These are phyloP conservation scores for Cataglyphis albicans DNA, from an alignment of 2,888 invertebrate species.

Conservation along the genomic window DNA sequence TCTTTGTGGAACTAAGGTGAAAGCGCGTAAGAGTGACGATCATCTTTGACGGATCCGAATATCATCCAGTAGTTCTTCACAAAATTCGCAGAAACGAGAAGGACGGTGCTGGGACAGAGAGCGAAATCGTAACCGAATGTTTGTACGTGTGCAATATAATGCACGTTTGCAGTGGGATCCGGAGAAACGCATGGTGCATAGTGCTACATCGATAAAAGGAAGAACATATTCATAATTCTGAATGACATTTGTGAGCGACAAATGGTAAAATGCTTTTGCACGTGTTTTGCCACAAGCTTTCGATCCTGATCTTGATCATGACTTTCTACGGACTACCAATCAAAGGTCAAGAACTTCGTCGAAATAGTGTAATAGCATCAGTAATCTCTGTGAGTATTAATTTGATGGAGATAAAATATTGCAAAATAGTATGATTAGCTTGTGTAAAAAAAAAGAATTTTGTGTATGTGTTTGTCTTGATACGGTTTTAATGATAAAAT, in stretches of 20 bases:
- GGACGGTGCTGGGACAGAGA: neutral
- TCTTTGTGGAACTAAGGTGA: constrained; percentile 79
- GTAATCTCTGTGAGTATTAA: constrained; percentile 23
- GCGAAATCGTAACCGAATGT: constrained; percentile 19
- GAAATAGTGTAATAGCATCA: neutral
- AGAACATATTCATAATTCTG: constrained; percentile 38
- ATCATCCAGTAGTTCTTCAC: constrained; percentile 54
- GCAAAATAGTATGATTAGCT: neutral
- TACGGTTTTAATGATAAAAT: neutral
- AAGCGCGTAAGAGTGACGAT: constrained; percentile 72
- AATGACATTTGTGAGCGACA: constrained; percentile 14
- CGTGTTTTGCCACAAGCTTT: neutral
- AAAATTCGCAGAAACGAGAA: constrained; percentile 37
- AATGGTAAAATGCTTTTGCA: constrained; percentile 60
- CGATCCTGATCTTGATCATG: constrained; percentile 47
- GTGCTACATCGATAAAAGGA: constrained; percentile 40
- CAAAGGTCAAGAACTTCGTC: neutral
- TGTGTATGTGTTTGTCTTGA: neutral
- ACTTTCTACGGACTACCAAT: neutral
- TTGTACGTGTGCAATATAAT: constrained; percentile 56
- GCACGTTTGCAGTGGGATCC: constrained; percentile 54
- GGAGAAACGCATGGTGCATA: constrained; percentile 43
- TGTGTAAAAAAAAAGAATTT: neutral
- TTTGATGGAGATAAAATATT: neutral
- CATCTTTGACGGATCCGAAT: constrained; percentile 59